A percentile compares a stretch with the other conserved stretches of the same genome.
Evolutionary conservation across 1,140 invertebrate genomes (phyloP).

Genomic region (Chironomus tepperi): DNA sequence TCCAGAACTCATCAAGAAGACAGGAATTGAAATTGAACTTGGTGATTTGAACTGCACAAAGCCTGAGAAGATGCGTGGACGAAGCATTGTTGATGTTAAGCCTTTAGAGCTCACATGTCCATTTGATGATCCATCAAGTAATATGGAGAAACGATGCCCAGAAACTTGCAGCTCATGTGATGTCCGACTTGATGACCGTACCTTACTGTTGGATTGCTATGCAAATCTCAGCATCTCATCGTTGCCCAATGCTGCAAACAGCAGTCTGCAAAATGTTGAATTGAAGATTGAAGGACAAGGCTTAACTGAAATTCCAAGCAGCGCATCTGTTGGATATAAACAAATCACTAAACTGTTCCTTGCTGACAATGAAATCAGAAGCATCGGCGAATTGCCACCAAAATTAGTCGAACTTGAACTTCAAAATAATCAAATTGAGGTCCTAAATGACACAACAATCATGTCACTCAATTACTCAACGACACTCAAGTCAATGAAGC

Average conservation of each 20-base stretch:
- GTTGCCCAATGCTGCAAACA: slow-evolving; percentile 31
- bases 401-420: slow-evolving; percentile 42
- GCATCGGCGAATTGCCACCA: slow-evolving; percentile 34
- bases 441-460: slow-evolving; percentile 35
- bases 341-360: slow-evolving; percentile 43
- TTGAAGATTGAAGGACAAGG: slow-evolving; percentile 45
- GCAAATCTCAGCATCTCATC: slow-evolving; percentile 37
- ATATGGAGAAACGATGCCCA: slow-evolving; percentile 38
- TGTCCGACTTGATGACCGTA: slow-evolving; percentile 38
- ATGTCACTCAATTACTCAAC: slow-evolving; percentile 30
- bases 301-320: slow-evolving; percentile 38
- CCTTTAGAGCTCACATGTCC: slow-evolving; percentile 38
- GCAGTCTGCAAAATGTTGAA: slow-evolving; percentile 36
- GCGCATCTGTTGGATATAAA: slow-evolving; percentile 35
- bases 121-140: slow-evolving; percentile 32
- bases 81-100: slow-evolving; percentile 33
- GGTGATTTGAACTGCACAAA: slow-evolving; percentile 40
- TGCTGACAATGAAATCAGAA: slow-evolving; percentile 42
- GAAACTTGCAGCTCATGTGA: slow-evolving; percentile 42
- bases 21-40: slow-evolving; percentile 36
- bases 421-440: slow-evolving; percentile 45
- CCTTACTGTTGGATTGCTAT: slow-evolving; percentile 46
- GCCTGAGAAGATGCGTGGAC: slow-evolving; percentile 31
- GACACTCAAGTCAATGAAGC: slow-evolving; percentile 36
- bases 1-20: too few relatives aligned